Evolutionary conservation across 2,888 invertebrate genomes (phyloP), one percentile per base, ranked within the genome.

Genomic region (Orchesellides sinensis): DNA sequence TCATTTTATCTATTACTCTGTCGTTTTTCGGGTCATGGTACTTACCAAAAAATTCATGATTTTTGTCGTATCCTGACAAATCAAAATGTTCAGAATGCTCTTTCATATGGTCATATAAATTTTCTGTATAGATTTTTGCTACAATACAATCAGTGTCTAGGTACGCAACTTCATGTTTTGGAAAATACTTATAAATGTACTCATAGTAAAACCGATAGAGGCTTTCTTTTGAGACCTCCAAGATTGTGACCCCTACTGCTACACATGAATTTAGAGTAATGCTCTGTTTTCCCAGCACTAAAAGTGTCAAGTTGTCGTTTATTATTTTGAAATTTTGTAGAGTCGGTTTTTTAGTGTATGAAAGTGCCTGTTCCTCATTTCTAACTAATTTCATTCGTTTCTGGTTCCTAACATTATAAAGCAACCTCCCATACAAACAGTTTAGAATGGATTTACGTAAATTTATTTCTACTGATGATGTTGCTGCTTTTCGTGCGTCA

Each of bases 121-220:
- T 75, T 19, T 78, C 72, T n/a, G 21, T 25, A 14, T 70, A 12
- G 8, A 83, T n/a, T 6, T 49, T 10, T n/a, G 29, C 12, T 0
- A 73, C 27, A 10, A 74, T 40, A 0, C 49, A 61, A 29, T 83
- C 84, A 1, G 84, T 84, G 29, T 84, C 84, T 3, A 52, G 52
- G 12, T 75, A 79, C 0, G 49, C 1, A 0, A 83, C 27, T 0
- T 47, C 17, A 10, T 14, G 12, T 3, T 19, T 19, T 3, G 27
- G 49, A 25, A 40, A 85, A n/a, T 68, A 14, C 0, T 8, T 12
- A 0, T 47, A 14, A 4, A 85, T 66, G 25, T 47, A 65, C 0
- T 65, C 21, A 27, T 85, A 85, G 5, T 32, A 78, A 49, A 80
- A 84, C 3, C 19, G 14, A 14, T 63, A 80, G 63, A 83, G 68